Evolutionary conservation across 2,888 invertebrate genomes (phyloP), one percentile per base, ranked within the genome.

Genomic region (Scaptomyza tumidula): DNA sequence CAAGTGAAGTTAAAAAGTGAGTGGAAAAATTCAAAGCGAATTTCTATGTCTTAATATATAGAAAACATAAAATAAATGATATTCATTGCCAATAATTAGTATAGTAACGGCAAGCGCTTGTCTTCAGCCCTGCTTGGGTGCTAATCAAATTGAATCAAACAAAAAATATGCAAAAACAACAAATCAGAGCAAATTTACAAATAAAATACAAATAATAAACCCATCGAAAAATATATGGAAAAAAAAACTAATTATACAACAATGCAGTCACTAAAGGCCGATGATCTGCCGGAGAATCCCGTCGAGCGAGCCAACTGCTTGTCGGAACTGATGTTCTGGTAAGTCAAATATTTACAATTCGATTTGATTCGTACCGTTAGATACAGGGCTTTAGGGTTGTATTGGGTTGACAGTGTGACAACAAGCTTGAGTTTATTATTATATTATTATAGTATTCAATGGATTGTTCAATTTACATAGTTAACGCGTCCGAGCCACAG

Each of bases 321-420:
- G 9, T 95, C 95, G 4, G 93, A 95, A 58, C 90, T 95, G 14
- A 91, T 94, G 37, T 95, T 95, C 91, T 94, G 94, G 92, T 91
- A 88, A 81, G 89, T 70, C 14, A 0, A 50, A 33, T 9, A 33
- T 33, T 33, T 10, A 52, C 19, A n/a, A 41, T 39, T 6, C 43
- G 24, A 11, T 48, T 31, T 7, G 14, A 11, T 45, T 46, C 39
- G 6, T 14, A 14, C 33, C n/a, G 19, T 52, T 43, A 35, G 31
- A 33, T 57, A 35, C 24, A n/a, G 6, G 35, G 19, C 10, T 35
- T n/a, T 35, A 24, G 49, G n/a, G 13, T 19, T 10, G n/a, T 3
- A 10, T 24, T 35, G 46, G 44, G 44, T 27, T 33, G 45, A 27
- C 49, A 19, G 50, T 27, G 50, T 64, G 65, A 60, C 80, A 65